Evolutionary conservation across 2,797 vertebrate genomes (phyloP), one percentile per base, ranked within the genome.

Genomic region (Hipposideros larvatus): DNA sequence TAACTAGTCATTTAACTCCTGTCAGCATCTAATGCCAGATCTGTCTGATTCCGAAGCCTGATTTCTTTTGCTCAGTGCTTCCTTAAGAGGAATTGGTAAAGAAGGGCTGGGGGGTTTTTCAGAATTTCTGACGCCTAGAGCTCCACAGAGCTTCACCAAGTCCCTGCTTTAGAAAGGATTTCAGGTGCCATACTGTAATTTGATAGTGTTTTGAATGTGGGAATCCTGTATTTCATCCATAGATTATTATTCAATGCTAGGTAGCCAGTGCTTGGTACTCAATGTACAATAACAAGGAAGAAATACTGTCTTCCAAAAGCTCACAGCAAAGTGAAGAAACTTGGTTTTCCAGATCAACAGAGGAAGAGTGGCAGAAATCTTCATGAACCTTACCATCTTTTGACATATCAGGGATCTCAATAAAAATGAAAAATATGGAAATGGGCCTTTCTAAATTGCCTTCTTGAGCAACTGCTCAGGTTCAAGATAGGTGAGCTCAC

Each of bases 401-500:
- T 59, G 46, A 79, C 37, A 70, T 73, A 24, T 11, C 65, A 63
- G 65, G 24, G 46, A 68, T 43, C 22, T 57, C 51, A 66, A 59
- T 37, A 80, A 80, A 94, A 87, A 83, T 57, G 51, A 75, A 51
- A 84, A 65, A 43, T 57, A 46, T 16, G 24, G 68, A 85, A 65
- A 86, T 16, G 22, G 73, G 16, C 22, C 83, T 75, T 68, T 77
- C n/a, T 55, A 34, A 53, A 78, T 61, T 46, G 53, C 28, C 15
- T 59, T 82, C 55, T 88, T 34, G 41, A 95, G 63, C 53, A 63
- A 70, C 46, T 48, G 1, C 66, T 84, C 21, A 8, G n/a, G 18
- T 91, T 68, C 79, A 89, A 90, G 90, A 41, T 28, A 83, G 31
- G 41, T 70, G 59, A 80, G 28, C 57, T 66, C 24, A 79, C 41